These are phyloP conservation scores for Blennius ocellaris DNA, from an alignment of 2,113 vertebrate genomes.

Conservation along the genomic window DNA sequence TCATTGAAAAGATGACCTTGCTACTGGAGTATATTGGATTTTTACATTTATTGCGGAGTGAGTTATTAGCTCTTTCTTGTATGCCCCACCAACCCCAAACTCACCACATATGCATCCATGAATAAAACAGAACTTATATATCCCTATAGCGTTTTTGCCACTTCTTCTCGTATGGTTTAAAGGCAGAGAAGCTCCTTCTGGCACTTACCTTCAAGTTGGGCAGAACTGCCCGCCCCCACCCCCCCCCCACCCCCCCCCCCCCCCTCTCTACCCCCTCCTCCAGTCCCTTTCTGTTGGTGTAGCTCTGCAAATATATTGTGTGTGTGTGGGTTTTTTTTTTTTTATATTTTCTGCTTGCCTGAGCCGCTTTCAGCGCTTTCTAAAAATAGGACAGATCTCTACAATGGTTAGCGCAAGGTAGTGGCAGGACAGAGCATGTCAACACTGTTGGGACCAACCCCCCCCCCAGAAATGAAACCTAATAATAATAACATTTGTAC, in stretches of 20 bases:
- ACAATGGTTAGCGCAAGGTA: conserved; percentile 55
- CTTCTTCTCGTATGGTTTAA: conserved; percentile 24
- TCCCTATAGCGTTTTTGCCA: conserved; percentile 6
- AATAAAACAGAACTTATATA: conserved; percentile 46
- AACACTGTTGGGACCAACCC: conserved; percentile 21
- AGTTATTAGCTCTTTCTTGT: conserved; percentile 18
- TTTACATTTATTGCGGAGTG: conserved; percentile 39
- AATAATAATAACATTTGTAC: not conserved
- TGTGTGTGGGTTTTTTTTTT: too few relatives aligned
- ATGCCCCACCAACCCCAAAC: too few relatives aligned
- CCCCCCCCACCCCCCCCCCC: not conserved
- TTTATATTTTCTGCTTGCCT: conserved; percentile 74
- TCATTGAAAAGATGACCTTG: conserved; percentile 61
- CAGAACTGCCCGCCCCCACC: conserved; percentile 34
- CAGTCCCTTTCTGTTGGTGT: conserved; percentile 5
- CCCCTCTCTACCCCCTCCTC: too few relatives aligned
- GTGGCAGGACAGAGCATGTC: conserved; percentile 51
- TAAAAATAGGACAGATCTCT: conserved; percentile 71
- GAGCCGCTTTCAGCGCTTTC: conserved; percentile 73
- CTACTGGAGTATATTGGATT: conserved; percentile 31
- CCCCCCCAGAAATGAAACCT: not conserved
- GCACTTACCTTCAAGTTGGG: conserved; percentile 47
- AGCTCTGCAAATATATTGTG: conserved; percentile 63
- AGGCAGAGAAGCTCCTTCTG: conserved; percentile 30
- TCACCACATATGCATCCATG: not conserved